phyloP scores from a whole-genome alignment of 2,797 vertebrate genomes.

The Hydrophis major region DNA sequence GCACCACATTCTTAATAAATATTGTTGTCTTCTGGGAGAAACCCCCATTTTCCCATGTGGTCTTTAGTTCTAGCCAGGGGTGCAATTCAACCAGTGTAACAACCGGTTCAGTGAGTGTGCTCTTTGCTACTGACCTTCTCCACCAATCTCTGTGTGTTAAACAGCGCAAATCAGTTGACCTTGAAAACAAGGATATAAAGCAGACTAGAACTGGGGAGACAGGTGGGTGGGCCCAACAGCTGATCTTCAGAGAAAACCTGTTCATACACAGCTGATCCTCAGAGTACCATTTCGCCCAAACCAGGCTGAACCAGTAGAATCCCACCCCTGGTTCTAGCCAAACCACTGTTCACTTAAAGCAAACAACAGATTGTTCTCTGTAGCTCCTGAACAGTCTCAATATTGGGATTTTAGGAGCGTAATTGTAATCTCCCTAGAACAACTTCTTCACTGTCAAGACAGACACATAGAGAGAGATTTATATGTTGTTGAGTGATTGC shows the following conservation, averaged over 20 bases:
- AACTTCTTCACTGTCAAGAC: neutral
- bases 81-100: no score
- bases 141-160: no score
- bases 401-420: neutral
- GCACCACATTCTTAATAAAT: neutral
- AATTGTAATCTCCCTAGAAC: neutral
- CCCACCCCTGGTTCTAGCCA: neutral
- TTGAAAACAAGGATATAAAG: no score
- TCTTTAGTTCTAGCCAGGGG: neutral
- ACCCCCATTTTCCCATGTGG: neutral
- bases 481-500: neutral
- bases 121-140: no score
- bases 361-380: neutral
- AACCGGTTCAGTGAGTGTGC: no score
- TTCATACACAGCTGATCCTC: no score
- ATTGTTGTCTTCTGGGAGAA: neutral
- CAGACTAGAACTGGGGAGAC: no score
- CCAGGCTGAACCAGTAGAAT: no score
- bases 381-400: neutral
- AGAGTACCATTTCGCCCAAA: no score
- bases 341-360: neutral
- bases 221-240: no score
- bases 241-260: no score
- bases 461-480: neutral
- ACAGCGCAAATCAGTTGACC: no score